Conservation (phyloP, 1,140 invertebrate genomes). For the Globodera ellingtonae region DNA sequence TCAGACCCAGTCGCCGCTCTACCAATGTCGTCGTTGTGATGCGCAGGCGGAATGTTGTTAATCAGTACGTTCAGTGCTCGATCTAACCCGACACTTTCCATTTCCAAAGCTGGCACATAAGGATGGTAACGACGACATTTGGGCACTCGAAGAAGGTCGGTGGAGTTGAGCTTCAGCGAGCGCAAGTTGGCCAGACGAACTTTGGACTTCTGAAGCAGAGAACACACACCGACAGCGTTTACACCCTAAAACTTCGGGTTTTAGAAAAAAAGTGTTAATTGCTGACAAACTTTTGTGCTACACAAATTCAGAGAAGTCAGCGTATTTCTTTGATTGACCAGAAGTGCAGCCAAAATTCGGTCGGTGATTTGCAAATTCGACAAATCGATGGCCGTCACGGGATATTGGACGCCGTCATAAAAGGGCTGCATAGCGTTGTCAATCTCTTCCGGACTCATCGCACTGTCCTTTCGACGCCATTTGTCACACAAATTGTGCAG, state of each 20-base stretch:
- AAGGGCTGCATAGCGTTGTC: slow-evolving; percentile 25
- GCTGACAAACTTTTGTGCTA: slow-evolving; percentile 21
- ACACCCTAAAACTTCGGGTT: slow-evolving; percentile 15
- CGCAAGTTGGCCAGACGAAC: slow-evolving; percentile 15
- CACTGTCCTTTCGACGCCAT: slow-evolving; percentile 21
- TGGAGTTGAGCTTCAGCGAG: slow-evolving; percentile 24
- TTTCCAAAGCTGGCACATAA: slow-evolving; percentile 17
- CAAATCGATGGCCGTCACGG: slow-evolving; percentile 14
- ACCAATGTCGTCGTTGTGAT: slow-evolving; percentile 3
- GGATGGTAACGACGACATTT: slow-evolving; percentile 22
- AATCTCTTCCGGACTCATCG: slow-evolving; percentile 23
- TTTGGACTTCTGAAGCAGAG: slow-evolving; percentile 27
- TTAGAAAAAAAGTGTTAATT: slow-evolving; percentile 14
- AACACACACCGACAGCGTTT: slow-evolving; percentile 15
- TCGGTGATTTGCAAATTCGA: slow-evolving; percentile 27
- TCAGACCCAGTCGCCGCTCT: not conserved
- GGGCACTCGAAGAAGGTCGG: slow-evolving; percentile 31
- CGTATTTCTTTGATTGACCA: slow-evolving; percentile 22
- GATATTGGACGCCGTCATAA: slow-evolving; percentile 15
- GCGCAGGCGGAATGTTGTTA: not conserved
- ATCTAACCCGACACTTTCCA: slow-evolving; percentile 20
- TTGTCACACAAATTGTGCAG: slow-evolving; percentile 22
- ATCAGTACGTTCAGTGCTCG: slow-evolving; percentile 6
- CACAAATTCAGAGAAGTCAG: slow-evolving; percentile 19
- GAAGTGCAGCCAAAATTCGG: slow-evolving; percentile 28